Evolutionary conservation across 2,113 vertebrate species (phyloP).

Genomic region (Hyla sarda): DNA sequence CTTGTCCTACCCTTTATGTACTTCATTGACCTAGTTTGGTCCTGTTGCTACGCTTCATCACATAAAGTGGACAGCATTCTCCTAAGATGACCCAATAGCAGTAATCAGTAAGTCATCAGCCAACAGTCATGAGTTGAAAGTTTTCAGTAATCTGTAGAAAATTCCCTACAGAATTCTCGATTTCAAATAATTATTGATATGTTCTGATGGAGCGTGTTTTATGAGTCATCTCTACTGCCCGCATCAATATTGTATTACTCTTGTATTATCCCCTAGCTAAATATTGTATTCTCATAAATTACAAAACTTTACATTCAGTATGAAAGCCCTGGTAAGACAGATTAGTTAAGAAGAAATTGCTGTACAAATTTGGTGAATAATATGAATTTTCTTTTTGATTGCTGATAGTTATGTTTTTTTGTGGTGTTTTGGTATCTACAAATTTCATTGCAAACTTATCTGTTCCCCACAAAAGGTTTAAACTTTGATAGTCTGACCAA

Average conservation of each 20-base stretch:
- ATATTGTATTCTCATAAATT: conserved; percentile 1
- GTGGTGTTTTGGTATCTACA: background rate
- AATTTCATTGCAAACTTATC: background rate
- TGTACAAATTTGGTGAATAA: background rate
- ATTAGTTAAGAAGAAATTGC: background rate
- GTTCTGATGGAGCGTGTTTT: background rate
- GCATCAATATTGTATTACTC: conserved; percentile 17
- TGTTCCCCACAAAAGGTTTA: too few relatives aligned
- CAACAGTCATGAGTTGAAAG: background rate
- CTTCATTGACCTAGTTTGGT: background rate
- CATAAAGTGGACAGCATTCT: background rate
- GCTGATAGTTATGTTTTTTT: background rate
- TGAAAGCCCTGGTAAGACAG: background rate
- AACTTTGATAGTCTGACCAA: too few relatives aligned
- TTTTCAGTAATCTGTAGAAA: background rate
- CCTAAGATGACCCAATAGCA: conserved; percentile 14
- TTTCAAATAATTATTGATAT: conserved; percentile 32
- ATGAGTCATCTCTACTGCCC: conserved; percentile 9
- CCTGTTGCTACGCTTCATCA: background rate
- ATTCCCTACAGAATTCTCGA: conserved; percentile 5
- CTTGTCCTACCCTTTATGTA: background rate
- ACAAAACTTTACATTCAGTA: background rate
- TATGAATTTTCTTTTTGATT: background rate
- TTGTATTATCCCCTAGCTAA: conserved; percentile 3
- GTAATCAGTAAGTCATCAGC: conserved; percentile 25